Evolutionary conservation across 1,140 invertebrate genomes (phyloP), one percentile per base, ranked within the genome.

Genomic region (Amyelois transitella): DNA sequence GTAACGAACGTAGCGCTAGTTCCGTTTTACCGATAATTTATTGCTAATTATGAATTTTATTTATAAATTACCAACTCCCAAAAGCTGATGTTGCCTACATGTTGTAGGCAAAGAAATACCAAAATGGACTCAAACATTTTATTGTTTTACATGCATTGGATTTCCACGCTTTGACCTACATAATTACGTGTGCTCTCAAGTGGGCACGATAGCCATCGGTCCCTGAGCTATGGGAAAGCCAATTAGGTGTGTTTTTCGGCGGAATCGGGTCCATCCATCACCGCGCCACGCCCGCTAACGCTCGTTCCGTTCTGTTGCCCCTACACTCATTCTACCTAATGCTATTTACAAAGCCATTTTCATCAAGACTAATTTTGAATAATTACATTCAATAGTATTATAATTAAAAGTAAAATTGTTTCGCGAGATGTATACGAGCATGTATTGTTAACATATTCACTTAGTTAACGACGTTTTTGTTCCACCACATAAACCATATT

Each of bases 191-290:
- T 47, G 6, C 21, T 51, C 28, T 56, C 5, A 38, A 51, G 51
- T 48, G 56, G 21, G 18, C 43, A 49, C 48, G 64, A 66, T 66
- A 58, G 43, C 52, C 43, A 67, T 66, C 66, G 58, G 43, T 52
- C 48, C 50, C 58, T 62, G 60, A 56, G 64, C 59, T 73, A 76
- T 72, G 75, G 71, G 74, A 75, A 79, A 76, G 75, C 76, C 77
- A 81, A 81, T 81, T 81, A 81, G 75, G 72, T 70, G 65, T 75
- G 68, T 77, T 81, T 55, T 81, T 79, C 68, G 72, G 69, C 59
- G 67, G 70, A 72, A 66, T 56, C 53, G 49, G 62, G 58, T 72
- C 71, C 75, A 82, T 82, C 73, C 72, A 78, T 82, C 79, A 82
- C 64, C 18, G 58, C 25, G 59, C 73, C 73, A 69, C 79, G 71